phyloP scores from a whole-genome alignment of 1,140 invertebrate species.

The Caenorhabditis latens region DNA sequence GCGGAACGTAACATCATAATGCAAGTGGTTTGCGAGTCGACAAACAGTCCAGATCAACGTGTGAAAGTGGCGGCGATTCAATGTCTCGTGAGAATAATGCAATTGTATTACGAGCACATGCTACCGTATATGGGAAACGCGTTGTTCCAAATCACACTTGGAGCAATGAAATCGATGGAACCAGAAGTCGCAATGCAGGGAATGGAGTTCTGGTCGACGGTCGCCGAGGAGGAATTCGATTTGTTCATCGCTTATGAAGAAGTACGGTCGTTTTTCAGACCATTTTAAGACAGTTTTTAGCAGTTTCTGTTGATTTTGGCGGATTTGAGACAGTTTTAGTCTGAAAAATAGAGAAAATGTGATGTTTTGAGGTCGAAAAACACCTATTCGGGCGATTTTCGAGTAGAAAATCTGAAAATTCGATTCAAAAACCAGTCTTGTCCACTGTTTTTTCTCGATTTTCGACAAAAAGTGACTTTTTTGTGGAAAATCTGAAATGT shows the following conservation, averaged over 20 bases:
- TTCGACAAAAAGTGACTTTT: too few species aligned
- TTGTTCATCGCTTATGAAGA: constrained; percentile 93
- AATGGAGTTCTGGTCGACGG: constrained; percentile 99
- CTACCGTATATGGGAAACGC: constrained; percentile 98
- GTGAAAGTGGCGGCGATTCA: constrained; percentile 94
- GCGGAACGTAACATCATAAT: constrained; percentile 98
- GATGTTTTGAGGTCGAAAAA: too few species aligned
- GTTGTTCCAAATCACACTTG: constrained; percentile 88
- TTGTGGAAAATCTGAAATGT: too few species aligned
- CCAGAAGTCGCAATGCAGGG: constrained; percentile 97
- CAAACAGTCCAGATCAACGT: constrained; percentile 85
- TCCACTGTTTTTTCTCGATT: too few species aligned
- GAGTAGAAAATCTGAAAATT: too few species aligned
- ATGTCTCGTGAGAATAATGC: constrained; percentile 98
- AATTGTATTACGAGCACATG: constrained; percentile 98
- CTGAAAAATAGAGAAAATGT: too few species aligned
- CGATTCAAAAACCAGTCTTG: too few species aligned
- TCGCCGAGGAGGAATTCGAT: constrained; percentile 98
- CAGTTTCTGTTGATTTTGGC: too few species aligned
- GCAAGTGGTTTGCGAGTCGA: constrained; percentile 92
- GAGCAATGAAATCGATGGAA: constrained; percentile 96
- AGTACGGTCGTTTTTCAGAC: too few species aligned
- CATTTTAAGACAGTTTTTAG: too few species aligned
- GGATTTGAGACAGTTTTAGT: too few species aligned
- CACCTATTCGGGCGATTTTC: too few species aligned